Conservation (phyloP, 2,888 invertebrate genomes). For the Aleiodes leptofemur region DNA sequence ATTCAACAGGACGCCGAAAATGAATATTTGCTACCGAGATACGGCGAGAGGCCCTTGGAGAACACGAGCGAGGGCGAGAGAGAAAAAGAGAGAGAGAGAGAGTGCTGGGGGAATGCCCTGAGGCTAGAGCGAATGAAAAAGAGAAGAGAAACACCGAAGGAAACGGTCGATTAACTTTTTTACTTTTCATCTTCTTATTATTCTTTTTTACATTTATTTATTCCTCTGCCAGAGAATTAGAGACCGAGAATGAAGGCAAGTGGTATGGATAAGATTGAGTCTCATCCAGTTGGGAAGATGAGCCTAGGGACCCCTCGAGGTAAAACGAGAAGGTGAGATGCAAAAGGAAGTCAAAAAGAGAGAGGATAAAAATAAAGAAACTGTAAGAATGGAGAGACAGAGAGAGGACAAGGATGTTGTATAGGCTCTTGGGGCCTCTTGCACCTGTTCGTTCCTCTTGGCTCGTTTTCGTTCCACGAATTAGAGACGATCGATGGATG, state of each 20-base stretch:
- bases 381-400: conserved; percentile 27
- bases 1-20: conserved; percentile 53
- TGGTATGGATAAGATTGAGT: conserved; percentile 35
- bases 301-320: conserved; percentile 20
- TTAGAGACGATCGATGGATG: conserved; percentile 31
- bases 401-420: conserved; percentile 31
- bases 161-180: conserved; percentile 73
- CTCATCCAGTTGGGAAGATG: conserved; percentile 26
- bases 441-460: conserved; percentile 47
- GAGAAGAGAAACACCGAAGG: conserved; percentile 57
- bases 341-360: neutral
- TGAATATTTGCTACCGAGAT: conserved; percentile 58
- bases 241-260: conserved; percentile 59
- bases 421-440: conserved; percentile 33
- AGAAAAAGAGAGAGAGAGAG: no score
- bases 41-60: conserved; percentile 31
- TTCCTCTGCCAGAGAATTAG: conserved; percentile 64
- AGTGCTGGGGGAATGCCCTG: conserved; percentile 23
- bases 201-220: conserved; percentile 37
- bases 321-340: conserved; percentile 30
- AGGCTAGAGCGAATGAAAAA: conserved; percentile 9
- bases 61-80: no score
- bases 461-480: conserved; percentile 21
- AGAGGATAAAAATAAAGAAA: conserved; percentile 22
- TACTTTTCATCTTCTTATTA: conserved; percentile 41